These are phyloP conservation scores for Orchesella cincta DNA, from an alignment of 1,140 invertebrate genomes.

Conservation along the genomic window DNA sequence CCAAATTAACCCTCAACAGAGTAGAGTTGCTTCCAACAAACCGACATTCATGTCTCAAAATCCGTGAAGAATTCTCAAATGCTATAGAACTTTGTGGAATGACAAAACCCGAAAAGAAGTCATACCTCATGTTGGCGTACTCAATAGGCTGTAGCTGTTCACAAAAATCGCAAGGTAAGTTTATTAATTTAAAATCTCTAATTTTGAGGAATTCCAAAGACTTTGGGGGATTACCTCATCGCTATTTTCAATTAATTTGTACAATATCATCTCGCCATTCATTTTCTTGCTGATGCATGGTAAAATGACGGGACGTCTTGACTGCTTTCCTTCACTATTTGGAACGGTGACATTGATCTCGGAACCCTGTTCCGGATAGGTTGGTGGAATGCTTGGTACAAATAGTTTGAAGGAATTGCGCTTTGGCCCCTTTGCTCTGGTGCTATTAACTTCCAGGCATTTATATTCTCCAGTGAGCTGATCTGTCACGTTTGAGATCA, in stretches of 20 bases:
- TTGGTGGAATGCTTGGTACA: conserved; percentile 31
- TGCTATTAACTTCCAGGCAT: conserved; percentile 23
- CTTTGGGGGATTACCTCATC: neutral
- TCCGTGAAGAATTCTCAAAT: neutral
- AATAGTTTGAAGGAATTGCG: conserved; percentile 31
- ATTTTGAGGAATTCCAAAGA: neutral
- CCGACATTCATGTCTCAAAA: conserved; percentile 10
- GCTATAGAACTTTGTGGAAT: neutral
- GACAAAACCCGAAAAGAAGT: neutral
- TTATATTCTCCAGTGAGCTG: conserved; percentile 37
- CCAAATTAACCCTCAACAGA: neutral
- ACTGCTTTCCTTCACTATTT: neutral
- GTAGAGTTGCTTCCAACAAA: neutral
- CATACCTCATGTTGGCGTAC: neutral
- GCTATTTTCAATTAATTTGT: neutral
- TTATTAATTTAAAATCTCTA: neutral
- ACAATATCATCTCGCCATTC: neutral
- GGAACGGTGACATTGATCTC: conserved; percentile 31
- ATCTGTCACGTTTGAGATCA: conserved; percentile 31
- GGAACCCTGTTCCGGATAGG: conserved; percentile 8
- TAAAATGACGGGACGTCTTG: neutral
- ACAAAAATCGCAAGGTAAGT: neutral
- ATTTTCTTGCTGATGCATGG: conserved; percentile 31
- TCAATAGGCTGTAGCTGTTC: neutral
- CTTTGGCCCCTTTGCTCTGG: neutral